Evolutionary conservation across 2,113 vertebrate species (phyloP).

Genomic region (Ahaetulla prasina): DNA sequence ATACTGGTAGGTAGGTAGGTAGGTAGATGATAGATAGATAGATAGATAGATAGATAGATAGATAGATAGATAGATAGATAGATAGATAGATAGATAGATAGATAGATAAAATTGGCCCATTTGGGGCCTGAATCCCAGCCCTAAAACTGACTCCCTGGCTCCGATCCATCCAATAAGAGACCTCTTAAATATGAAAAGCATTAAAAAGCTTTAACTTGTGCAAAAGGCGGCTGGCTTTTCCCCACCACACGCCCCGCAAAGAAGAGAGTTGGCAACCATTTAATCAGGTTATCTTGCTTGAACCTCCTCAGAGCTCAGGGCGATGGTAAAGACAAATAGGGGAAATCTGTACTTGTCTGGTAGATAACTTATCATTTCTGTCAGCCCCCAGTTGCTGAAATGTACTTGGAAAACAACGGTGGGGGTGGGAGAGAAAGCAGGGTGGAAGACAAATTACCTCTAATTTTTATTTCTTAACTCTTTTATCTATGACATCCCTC

Average conservation of each 20-base stretch:
- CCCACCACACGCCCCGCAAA: background rate
- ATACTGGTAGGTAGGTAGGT: too few relatives aligned
- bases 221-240: background rate
- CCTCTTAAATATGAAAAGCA: background rate
- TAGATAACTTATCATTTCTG: conserved; percentile 45
- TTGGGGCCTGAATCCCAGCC: too few relatives aligned
- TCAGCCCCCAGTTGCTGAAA: conserved; percentile 33
- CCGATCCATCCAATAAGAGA: background rate
- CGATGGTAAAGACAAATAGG: conserved; percentile 48
- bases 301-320: conserved; percentile 33
- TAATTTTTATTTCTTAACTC: background rate
- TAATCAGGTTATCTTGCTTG: conserved; percentile 15
- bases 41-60: too few relatives aligned
- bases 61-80: too few relatives aligned
- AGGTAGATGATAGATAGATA: too few relatives aligned
- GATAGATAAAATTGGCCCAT: too few relatives aligned
- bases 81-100: too few relatives aligned
- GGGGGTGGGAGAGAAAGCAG: background rate
- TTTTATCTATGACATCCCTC: background rate
- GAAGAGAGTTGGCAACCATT: conserved; percentile 3
- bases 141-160: too few relatives aligned
- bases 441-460: background rate
- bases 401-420: background rate
- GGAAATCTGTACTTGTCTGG: conserved; percentile 11
- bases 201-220: background rate